Evolutionary conservation across 2,888 invertebrate genomes (phyloP).

Genomic region (Deilephila porcellus): DNA sequence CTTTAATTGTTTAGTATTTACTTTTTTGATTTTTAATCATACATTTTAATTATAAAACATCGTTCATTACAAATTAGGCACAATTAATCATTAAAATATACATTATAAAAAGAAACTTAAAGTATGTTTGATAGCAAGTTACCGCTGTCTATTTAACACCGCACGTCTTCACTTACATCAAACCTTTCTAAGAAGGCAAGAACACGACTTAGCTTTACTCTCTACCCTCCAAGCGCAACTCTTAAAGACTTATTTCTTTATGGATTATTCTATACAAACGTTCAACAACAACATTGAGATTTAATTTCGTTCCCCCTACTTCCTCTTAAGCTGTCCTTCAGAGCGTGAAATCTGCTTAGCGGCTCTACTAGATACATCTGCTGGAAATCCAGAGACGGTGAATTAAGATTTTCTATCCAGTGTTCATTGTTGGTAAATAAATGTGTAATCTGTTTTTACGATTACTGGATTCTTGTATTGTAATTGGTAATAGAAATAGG

Average conservation of each 20-base stretch:
- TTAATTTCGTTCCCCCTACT: conserved; percentile 25
- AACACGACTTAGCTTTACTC: neutral
- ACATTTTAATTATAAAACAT: too few species aligned
- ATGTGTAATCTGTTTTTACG: neutral
- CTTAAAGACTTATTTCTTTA: conserved; percentile 25
- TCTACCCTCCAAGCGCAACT: neutral
- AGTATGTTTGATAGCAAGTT: too few species aligned
- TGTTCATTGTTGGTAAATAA: neutral
- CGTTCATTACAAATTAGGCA: too few species aligned
- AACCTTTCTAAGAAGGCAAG: neutral
- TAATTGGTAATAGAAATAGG: neutral
- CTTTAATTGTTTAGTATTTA: too few species aligned
- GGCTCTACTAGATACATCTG: conserved; percentile 32
- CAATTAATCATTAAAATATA: too few species aligned
- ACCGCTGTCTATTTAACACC: neutral
- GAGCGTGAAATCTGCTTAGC: conserved; percentile 43
- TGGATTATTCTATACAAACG: conserved; percentile 25
- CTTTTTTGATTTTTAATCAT: too few species aligned
- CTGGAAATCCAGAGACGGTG: conserved; percentile 13
- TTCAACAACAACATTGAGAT: conserved; percentile 19
- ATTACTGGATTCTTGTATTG: neutral
- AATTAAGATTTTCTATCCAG: conserved; percentile 19
- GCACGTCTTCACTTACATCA: neutral
- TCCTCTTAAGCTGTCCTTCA: conserved; percentile 34
- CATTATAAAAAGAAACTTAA: too few species aligned